Base-by-base conservation (phyloP, 2,113 vertebrate genomes). In the Salminus brasiliensis region DNA sequence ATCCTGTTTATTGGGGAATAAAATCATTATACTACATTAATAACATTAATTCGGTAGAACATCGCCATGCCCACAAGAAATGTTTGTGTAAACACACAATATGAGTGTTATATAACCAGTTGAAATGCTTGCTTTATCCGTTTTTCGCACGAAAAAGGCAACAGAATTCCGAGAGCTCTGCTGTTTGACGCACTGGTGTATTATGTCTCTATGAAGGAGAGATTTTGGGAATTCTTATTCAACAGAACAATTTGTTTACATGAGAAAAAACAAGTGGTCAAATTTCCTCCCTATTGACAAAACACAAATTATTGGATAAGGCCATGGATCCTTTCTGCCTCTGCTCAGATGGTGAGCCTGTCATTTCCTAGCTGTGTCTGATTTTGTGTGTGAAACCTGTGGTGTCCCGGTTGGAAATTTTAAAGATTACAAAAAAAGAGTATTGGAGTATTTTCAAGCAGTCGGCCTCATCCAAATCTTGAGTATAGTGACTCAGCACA, bases 31-130 rank as follows among this genome's bases (percentile, higher is more conserved):
- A 11, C 52, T 55, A 25, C 52, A 68, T 45, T 8, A 21, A 68
- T 41, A 69, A 59, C 21, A 77, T 30, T 29, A 69, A 23, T 43
- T 77, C 36, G 13, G 27, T 39, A 29, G 52, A 68, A 30, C 12
- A 43, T 45, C 45, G 12, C 39, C 43, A 52, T 39, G 62, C 47
- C 55, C 23, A 53, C 75, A 69, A 70, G 29, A 25, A 34, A 69
- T 27, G 41, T 77, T 59, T 45, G 34, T 68, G 18, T 23, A 36
- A 67, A 76, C 36, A 39, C 29, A 63, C 18, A 49, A 49, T 23
- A 55, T 10, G 23, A 23, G n/a, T 32, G 29, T 65, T 65, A 39
- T 34, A 10, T 34, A 65, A 18, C 60, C 32, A n/a, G 16, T 0
- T 8, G 32, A 36, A 65, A 36, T n/a, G 16, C 6, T n/a, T 36